Evolutionary conservation across 1,140 invertebrate species (phyloP).

Genomic region (Ooceraea biroi): DNA sequence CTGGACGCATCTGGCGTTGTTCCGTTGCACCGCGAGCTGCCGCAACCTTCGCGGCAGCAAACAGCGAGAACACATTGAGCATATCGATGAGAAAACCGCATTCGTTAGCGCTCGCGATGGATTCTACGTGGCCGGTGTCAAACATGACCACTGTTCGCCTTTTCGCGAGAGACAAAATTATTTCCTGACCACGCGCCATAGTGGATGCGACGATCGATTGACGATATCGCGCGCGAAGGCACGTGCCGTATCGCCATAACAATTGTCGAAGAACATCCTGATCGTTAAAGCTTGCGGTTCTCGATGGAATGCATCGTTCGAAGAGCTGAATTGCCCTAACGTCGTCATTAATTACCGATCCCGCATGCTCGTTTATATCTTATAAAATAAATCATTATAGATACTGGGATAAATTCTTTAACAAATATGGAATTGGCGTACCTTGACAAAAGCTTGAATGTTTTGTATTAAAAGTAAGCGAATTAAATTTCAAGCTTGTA

Average conservation of each 20-base stretch:
- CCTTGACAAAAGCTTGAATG: no score
- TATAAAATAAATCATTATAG: no score
- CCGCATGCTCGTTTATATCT: neutral
- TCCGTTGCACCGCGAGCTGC: neutral
- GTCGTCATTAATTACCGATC: neutral
- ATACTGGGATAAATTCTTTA: neutral
- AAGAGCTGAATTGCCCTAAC: neutral
- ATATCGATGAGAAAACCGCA: neutral
- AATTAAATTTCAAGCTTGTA: no score
- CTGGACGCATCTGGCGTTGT: constrained; percentile 51
- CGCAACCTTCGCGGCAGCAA: constrained; percentile 25
- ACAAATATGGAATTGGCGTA: neutral
- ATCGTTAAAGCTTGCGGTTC: constrained; percentile 73
- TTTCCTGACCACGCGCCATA: constrained; percentile 43
- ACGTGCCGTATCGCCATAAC: constrained; percentile 78
- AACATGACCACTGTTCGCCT: neutral
- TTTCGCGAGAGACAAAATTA: constrained; percentile 45
- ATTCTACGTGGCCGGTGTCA: neutral
- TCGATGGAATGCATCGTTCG: neutral
- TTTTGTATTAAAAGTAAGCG: no score
- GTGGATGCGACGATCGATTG: constrained; percentile 57
- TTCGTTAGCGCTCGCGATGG: neutral
- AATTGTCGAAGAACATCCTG: constrained; percentile 73
- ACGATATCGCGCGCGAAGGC: constrained; percentile 72
- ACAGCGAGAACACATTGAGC: constrained; percentile 57